Base-by-base conservation (phyloP, 2,797 vertebrate genomes). In the Centropyge bicolor region DNA sequence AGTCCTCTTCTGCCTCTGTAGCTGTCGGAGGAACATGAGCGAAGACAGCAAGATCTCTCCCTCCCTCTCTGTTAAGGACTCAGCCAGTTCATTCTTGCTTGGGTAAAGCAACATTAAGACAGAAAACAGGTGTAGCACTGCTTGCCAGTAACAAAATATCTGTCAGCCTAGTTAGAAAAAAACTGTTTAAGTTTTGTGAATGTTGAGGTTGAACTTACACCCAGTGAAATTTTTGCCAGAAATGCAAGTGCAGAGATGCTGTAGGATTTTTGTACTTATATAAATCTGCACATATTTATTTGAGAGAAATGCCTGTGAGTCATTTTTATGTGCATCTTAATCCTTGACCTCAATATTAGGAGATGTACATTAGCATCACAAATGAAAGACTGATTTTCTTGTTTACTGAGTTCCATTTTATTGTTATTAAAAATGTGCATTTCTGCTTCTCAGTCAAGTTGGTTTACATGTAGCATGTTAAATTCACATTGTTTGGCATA, bases 91-190 rank as follows among this genome's bases (percentile, higher is more conserved):
- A 46, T 74, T 65, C 68, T 55, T 64, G 31, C 65, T 76, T 68
- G 75, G 68, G 79, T 74, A 76, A 52, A 69, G 52, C 12, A 73
- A 76, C 45, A 45, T 40, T 52, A 55, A 86, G 60, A 76, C 46
- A 77, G 79, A 67, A 79, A 84, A 82, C 79, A 88, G 83, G 69
- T 87, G 87, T 72, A 85, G 69, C 73, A 78, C 22, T 43, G 61
- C 74, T 77, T 77, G 48, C 73, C 78, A 83, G 81, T 22, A 73
- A 74, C 76, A 88, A 65, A 75, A 74, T 65, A 55, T 80, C 80
- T 80, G 56, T 76, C 81, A 84, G 62, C 60, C 73, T 82, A 72
- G 68, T 83, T 72, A 69, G 9, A 76, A 74, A 68, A 88, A 87
- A 74, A 41, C 31, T 74, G 70, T 73, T 86, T 49, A 78, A 31